A percentile compares a stretch with the other conserved stretches of the same genome.
Conservation (phyloP, 2,797 vertebrate species). For the Channa striata region DNA sequence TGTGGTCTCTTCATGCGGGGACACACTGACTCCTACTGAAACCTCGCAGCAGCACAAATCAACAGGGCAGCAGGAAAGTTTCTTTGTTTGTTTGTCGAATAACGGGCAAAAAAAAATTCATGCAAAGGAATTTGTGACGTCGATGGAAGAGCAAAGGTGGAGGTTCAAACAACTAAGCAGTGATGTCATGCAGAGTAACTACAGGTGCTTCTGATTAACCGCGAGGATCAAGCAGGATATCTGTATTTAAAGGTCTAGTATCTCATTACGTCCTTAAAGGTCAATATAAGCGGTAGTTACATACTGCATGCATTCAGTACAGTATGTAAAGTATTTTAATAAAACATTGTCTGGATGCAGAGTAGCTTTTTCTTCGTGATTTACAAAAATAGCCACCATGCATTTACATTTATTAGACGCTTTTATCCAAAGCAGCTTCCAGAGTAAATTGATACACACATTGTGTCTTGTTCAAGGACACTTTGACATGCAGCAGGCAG, state of each 20-base stretch:
- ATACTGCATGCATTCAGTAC: neutral
- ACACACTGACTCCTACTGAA: conserved; percentile 13
- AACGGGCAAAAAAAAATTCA: no score
- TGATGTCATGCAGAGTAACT: conserved; percentile 56
- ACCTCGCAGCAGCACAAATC: neutral
- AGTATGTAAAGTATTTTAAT: neutral
- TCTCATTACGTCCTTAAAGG: neutral
- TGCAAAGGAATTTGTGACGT: no score
- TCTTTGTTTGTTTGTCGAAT: neutral
- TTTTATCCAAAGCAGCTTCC: no score
- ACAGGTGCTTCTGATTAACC: conserved; percentile 14
- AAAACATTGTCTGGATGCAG: neutral
- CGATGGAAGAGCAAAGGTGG: no score
- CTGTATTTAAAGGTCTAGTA: no score
- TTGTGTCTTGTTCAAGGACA: no score
- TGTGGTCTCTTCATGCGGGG: neutral
- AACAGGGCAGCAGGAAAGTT: neutral
- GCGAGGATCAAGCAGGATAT: no score
- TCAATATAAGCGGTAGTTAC: neutral
- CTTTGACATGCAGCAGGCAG: no score
- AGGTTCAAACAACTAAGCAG: neutral
- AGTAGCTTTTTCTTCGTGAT: neutral
- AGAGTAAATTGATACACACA: no score
- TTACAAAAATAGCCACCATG: neutral
- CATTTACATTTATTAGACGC: no score